Percentiles rank a stretch among this genome's conserved stretches.
phyloP scores from a whole-genome alignment of 2,797 vertebrate genomes.

The Rhynchotus rufescens region DNA sequence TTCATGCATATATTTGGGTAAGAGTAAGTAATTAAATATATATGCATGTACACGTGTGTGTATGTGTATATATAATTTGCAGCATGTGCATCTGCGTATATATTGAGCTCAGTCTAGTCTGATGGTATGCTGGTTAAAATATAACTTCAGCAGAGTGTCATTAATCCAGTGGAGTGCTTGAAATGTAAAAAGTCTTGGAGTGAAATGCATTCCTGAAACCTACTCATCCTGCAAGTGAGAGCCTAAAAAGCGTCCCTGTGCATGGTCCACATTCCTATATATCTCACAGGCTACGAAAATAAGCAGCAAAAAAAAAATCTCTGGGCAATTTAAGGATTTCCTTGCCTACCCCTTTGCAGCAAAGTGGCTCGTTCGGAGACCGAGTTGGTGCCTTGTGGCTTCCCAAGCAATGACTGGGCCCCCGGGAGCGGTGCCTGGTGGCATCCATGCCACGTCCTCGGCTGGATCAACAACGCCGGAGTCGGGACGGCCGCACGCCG shows the following conservation, averaged over 20 bases:
- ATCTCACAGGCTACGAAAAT: background rate
- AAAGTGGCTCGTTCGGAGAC: background rate
- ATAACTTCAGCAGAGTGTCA: background rate
- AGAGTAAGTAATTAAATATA: background rate
- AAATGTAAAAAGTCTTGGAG: background rate
- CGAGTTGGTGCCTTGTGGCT: background rate
- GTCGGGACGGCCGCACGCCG: background rate
- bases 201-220: background rate
- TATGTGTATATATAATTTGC: background rate
- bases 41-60: fast-evolving
- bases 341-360: background rate
- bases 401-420: background rate
- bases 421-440: background rate
- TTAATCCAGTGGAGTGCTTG: background rate
- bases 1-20: background rate
- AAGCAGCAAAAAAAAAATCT: background rate
- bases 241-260: background rate
- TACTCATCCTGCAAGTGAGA: background rate
- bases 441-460: background rate
- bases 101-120: background rate
- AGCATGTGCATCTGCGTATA: background rate
- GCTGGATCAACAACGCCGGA: background rate
- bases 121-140: background rate
- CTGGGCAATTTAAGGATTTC: fast-evolving
- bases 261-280: fast-evolving